phyloP scores from a whole-genome alignment of 92 coral and sea anemone genomes.

The Porites evermanni region DNA sequence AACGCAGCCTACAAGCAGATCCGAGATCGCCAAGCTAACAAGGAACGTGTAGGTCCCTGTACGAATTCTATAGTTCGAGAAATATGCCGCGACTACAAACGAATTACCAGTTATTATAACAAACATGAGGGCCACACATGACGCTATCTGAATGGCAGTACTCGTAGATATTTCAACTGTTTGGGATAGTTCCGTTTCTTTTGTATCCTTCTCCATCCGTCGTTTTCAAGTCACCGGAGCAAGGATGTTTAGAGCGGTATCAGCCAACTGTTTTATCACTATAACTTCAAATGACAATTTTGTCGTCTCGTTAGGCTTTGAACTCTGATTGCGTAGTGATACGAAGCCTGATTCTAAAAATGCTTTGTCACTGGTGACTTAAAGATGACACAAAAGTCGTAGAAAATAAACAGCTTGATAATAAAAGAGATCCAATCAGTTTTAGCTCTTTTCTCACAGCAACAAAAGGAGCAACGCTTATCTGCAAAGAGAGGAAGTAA shows the following conservation, averaged over 20 bases:
- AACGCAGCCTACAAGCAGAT: slow-evolving; percentile 78
- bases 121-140: slow-evolving; percentile 59
- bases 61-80: slow-evolving; percentile 74
- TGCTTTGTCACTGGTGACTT: not conserved
- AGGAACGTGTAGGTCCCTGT: slow-evolving; percentile 82
- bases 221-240: not conserved
- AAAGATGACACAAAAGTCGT: not conserved
- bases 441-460: not conserved
- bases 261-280: not conserved
- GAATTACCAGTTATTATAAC: slow-evolving; percentile 70
- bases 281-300: no score
- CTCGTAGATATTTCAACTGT: not conserved
- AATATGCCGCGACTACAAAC: slow-evolving; percentile 74
- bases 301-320: not conserved
- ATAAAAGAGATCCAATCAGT: not conserved
- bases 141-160: slow-evolving; percentile 49
- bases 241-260: not conserved
- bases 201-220: not conserved
- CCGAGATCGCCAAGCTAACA: slow-evolving; percentile 85
- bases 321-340: not conserved
- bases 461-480: not conserved
- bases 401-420: not conserved
- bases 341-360: not conserved
- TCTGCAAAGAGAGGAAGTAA: not conserved
- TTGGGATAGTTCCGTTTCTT: not conserved